Evolutionary conservation across 2,113 vertebrate genomes (phyloP).

Genomic region (Rattus norvegicus): DNA sequence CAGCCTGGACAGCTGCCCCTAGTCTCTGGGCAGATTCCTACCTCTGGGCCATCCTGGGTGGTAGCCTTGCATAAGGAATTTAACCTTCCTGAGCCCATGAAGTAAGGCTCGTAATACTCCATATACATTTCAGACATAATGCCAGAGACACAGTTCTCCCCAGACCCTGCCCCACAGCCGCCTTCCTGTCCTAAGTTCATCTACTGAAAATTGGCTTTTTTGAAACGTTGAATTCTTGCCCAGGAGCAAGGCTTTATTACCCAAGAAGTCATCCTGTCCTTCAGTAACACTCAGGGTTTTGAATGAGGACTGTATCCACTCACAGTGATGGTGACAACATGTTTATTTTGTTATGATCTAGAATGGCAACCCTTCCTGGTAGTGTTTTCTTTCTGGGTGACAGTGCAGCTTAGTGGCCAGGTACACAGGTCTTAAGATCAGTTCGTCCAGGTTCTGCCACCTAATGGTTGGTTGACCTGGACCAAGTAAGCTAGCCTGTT

Average conservation of each 20-base stretch:
- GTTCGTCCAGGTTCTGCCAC: background rate
- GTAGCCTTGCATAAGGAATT: background rate
- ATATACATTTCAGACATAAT: background rate
- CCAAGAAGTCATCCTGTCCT: background rate
- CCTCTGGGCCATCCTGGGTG: background rate
- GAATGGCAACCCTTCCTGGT: background rate
- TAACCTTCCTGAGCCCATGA: background rate
- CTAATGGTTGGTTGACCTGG: background rate
- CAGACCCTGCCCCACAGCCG: background rate
- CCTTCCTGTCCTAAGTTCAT: background rate
- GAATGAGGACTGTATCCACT: background rate
- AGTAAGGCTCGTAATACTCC: background rate
- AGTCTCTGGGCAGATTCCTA: background rate
- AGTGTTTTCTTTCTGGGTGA: background rate
- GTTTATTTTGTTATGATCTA: background rate
- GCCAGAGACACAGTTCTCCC: background rate
- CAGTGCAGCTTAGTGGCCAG: background rate
- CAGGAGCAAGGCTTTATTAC: background rate
- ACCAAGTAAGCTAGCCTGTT: background rate
- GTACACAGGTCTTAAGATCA: background rate
- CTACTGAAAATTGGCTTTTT: background rate
- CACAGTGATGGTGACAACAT: background rate
- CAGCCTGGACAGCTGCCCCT: background rate
- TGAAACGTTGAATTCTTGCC: background rate
- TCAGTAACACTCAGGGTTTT: background rate